Percentiles rank a stretch among this genome's conserved stretches.
Evolutionary conservation across 2,888 invertebrate genomes (phyloP).

Genomic region (Deroplatys truncata): DNA sequence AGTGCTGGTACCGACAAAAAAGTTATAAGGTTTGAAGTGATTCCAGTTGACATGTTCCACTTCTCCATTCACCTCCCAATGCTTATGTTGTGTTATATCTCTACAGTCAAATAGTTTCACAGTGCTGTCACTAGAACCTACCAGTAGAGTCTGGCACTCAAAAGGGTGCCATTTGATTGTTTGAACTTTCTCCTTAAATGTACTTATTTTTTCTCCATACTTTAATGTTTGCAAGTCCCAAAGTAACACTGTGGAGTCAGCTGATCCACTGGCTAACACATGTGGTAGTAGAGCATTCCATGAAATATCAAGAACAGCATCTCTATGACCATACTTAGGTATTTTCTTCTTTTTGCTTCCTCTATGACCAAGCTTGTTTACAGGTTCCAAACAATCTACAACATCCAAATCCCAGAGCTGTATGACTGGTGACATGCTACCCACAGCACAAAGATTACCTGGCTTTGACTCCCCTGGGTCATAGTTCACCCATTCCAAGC

Average conservation of each 20-base stretch:
- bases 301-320: conserved; percentile 85
- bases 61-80: conserved; percentile 74
- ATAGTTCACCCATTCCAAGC: conserved; percentile 89
- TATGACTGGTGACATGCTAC: conserved; percentile 87
- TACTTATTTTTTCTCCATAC: conserved; percentile 68
- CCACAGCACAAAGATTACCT: conserved; percentile 86
- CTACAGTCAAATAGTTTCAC: conserved; percentile 82
- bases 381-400: conserved; percentile 85
- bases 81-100: conserved; percentile 52
- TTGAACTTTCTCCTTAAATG: conserved; percentile 81
- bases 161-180: conserved; percentile 77
- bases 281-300: conserved; percentile 86
- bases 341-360: conserved; percentile 69
- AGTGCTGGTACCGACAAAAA: conserved; percentile 65
- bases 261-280: conserved; percentile 89
- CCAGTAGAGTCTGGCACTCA: conserved; percentile 76
- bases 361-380: conserved; percentile 72
- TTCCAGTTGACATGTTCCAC: conserved; percentile 87
- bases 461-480: conserved; percentile 69
- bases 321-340: conserved; percentile 69
- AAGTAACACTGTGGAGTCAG: conserved; percentile 77
- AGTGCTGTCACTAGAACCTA: conserved; percentile 76
- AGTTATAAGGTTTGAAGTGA: conserved; percentile 69
- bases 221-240: conserved; percentile 87
- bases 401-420: conserved; percentile 96